phyloP scores from a whole-genome alignment of 2,888 invertebrate genomes.

The Leuctra nigra region DNA sequence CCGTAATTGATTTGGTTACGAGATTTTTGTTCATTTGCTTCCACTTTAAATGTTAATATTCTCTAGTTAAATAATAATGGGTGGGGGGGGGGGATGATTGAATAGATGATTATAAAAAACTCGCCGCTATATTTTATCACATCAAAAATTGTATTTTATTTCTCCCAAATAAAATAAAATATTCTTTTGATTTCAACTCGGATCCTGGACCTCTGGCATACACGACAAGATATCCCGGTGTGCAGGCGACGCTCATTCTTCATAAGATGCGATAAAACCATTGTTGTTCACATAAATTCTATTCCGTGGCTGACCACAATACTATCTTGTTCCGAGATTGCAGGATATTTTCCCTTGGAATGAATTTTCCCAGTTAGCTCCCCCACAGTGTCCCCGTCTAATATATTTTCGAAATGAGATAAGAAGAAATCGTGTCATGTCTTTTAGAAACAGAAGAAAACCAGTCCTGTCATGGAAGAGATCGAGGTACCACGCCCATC shows the following conservation, averaged over 20 bases:
- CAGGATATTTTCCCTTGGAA: conserved; percentile 3
- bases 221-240: background rate
- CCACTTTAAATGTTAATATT: too few relatives aligned
- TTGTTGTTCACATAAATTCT: background rate
- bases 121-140: too few relatives aligned
- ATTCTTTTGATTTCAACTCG: too few relatives aligned
- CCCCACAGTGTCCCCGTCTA: conserved; percentile 7
- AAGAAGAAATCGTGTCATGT: conserved; percentile 17
- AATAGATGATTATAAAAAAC: too few relatives aligned
- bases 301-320: background rate
- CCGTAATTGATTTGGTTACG: too few relatives aligned
- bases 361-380: background rate
- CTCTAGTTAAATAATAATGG: too few relatives aligned
- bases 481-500: conserved; percentile 17
- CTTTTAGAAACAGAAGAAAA: conserved; percentile 8
- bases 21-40: too few relatives aligned
- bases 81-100: too few relatives aligned
- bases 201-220: too few relatives aligned
- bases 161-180: too few relatives aligned
- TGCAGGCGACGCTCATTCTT: too few relatives aligned
- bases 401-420: conserved; percentile 14
- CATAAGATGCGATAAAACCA: background rate
- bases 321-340: background rate
- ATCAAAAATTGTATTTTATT: too few relatives aligned
- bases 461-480: conserved; percentile 12